Base-by-base conservation (phyloP, 1,140 invertebrate species). In the Neuroterus valhalla region DNA sequence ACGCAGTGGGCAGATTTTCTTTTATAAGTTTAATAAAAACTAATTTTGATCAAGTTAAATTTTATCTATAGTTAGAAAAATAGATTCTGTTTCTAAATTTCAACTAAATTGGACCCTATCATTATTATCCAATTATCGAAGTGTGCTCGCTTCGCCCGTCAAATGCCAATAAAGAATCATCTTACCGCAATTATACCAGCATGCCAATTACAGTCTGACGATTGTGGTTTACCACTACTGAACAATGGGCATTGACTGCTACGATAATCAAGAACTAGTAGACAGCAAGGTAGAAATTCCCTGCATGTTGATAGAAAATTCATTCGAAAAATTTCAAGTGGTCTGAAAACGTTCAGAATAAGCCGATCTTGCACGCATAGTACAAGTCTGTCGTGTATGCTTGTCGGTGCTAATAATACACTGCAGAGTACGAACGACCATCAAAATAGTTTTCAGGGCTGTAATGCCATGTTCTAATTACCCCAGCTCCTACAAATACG, bases 401-500 rank as follows among this genome's bases (percentile, higher is more conserved):
- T 81, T 78, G 76, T 81, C 79, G 76, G 73, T n/a, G 75, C 82
- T 86, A 87, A 85, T 86, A 88, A 88, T 87, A 88, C 80, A 79
- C 46, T 78, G 78, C 78, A 82, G 79, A 62, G 26, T 62, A 62
- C 55, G 55, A 62, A 81, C 84, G 79, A 82, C 80, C 76, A 81
- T 79, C 76, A 86, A 88, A 88, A 88, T 88, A 88, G 86, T 79
- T 70, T 55, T 79, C 85, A 88, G 87, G 84, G 81, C 78, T 82
- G 86, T 87, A 85, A 78, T 75, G 62, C 26, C 14, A 31, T 31
- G 31, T 62, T 23, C 26, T 15, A 38, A 5, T 31, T 62, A 23
- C 23, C 26, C 23, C 31, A 1, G 31, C 31, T 38, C 10, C 31
- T 10, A 38, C 31, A 10, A 38, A 38, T 38, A 1, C 10, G 6